Evolutionary conservation across 2,888 invertebrate species (phyloP), one percentile per base, ranked within the genome.

Genomic region (Hirtodrosophila cameraria): DNA sequence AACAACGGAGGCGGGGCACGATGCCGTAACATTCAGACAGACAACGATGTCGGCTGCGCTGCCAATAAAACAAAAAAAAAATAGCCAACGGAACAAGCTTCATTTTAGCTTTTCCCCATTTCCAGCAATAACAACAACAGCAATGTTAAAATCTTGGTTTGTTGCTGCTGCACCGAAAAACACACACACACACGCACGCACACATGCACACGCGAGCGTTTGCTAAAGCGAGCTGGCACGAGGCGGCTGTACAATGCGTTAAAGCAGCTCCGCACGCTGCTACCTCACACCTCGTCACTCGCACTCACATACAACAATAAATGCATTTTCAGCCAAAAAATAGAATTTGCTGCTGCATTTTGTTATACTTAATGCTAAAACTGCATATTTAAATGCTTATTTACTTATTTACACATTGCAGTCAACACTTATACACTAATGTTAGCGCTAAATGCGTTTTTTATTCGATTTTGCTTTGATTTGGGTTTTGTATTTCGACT

Each of bases 11-110:
- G 59, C 64, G 55, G 78, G 50, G 58, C 43, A 33, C 67, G 63
- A 81, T 86, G 82, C 85, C 69, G 69, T 84, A 82, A 84, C 85
- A 81, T 64, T 82, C 67, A 68, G 79, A 61, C 58, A 55, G 41
- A 53, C 50, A 36, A 61, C 38, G 43, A 45, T 49, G 62, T 58
- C 55, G 69, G 61, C 59, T 61, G 74, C 68, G 62, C 60, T 55
- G 60, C 69, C 45, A 57, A n/a, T n/a, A n/a, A n/a, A n/a, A n/a
- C n/a, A n/a, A n/a, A n/a, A n/a, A n/a, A n/a, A n/a, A n/a, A 31
- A 38, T 46, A 75, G 75, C 57, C 68, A 80, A 75, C 75, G 71
- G 80, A 75, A 79, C 75, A 72, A 72, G 73, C 72, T 72, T 82
- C 69, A 69, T 77, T 75, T 64, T 70, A 62, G 60, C 68, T 68